Evolutionary conservation across 2,888 invertebrate genomes (phyloP), one percentile per base, ranked within the genome.

Genomic region (Eupithecia centaureata): DNA sequence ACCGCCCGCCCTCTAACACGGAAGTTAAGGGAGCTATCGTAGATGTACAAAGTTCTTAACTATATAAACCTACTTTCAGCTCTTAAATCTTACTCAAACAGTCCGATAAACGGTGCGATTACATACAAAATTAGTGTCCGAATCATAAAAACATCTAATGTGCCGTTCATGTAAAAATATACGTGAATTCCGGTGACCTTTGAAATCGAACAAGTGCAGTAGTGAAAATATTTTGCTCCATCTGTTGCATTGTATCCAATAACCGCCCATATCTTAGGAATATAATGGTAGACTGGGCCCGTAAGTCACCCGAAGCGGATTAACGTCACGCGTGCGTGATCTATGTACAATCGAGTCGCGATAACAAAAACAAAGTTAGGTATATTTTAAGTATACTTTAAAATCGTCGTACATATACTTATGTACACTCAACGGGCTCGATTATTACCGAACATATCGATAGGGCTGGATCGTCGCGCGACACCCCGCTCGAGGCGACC

Each of bases 1-100:
- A 87, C 83, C 79, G 82, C 86, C 87, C 88, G n/a, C 54, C 28
- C 47, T 91, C 59, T 61, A 92, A 90, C 90, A 89, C 85, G 90
- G 90, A 91, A 87, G 91, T 83, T 86, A 90, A 89, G 85, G 88
- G 88, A 89, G 87, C 86, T 89, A 90, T 89, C 82, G 82, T 90
- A 90, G 80, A 90, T 84, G 86, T 90, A 91, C 86, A 89, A 89
- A 88, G 85, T 89, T 86, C 87, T 86, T 90, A 90, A 81, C 84
- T 87, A 86, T 85, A 84, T 84, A 84, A 81, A 82, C 78, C 88
- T 91, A 91, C 86, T 78, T 85, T 85, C 89, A 88, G 91, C 87
- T 87, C 88, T 88, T 89, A 88, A 85, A 83, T 86, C 82, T 87
- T 89, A 90, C 86, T 82, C 60, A 66, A 86, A 88, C 90, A 86